Conservation (phyloP, 2,113 vertebrate genomes). For the Zosterops lateralis region DNA sequence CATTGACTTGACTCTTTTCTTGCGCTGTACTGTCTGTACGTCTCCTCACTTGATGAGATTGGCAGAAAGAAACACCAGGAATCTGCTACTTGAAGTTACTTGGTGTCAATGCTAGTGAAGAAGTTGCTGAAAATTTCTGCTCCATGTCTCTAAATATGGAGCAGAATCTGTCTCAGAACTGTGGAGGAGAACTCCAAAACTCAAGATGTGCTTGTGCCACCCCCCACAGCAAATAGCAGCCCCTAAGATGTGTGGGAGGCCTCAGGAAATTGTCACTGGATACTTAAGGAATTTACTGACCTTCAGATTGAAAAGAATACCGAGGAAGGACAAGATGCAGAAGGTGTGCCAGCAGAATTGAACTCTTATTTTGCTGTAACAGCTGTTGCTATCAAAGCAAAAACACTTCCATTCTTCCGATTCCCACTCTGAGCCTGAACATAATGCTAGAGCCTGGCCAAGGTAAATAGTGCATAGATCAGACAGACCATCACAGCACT, state of each 20-base stretch:
- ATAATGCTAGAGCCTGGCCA: background rate
- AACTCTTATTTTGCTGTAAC: background rate
- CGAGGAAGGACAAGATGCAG: background rate
- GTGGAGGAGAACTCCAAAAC: background rate
- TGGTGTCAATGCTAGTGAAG: background rate
- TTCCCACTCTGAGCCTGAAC: background rate
- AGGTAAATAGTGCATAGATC: background rate
- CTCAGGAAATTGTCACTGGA: background rate
- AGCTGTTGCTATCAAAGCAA: background rate
- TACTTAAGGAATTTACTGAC: background rate
- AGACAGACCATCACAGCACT: background rate
- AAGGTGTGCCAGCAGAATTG: background rate
- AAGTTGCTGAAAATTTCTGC: background rate
- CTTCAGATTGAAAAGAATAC: background rate
- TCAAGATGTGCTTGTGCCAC: background rate
- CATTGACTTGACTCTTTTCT: background rate
- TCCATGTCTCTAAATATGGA: background rate
- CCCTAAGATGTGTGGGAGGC: background rate
- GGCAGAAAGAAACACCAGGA: background rate
- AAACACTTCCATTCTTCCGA: background rate
- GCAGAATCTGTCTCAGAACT: background rate
- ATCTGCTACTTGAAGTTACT: background rate
- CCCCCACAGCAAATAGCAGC: background rate
- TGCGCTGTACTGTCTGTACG: background rate
- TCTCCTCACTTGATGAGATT: background rate